A percentile compares a stretch with the other conserved stretches of the same genome.
Conservation (phyloP, 2,888 invertebrate genomes). For the Cactoblastis cactorum region DNA sequence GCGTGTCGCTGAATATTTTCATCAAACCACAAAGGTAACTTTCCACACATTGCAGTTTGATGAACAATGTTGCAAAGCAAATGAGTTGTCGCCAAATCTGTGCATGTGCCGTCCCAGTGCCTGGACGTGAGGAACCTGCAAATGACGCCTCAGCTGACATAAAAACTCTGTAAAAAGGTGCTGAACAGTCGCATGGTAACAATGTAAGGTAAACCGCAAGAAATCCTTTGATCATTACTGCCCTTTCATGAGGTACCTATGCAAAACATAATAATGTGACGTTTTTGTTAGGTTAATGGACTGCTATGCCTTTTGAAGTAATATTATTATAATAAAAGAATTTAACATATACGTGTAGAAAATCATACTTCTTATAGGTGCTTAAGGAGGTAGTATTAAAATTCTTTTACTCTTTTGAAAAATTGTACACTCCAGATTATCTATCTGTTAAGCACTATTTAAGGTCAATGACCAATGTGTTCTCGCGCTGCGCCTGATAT, state of each 20-base stretch:
- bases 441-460: too few relatives aligned
- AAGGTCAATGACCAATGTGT: not conserved
- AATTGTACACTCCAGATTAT: too few relatives aligned
- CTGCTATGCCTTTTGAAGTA: not conserved
- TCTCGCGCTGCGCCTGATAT: not conserved
- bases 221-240: not conserved
- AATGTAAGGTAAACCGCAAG: slow-evolving; percentile 15
- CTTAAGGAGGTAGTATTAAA: too few relatives aligned
- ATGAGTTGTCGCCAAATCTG: slow-evolving; percentile 48
- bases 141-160: slow-evolving; percentile 37
- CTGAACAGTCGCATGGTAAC: slow-evolving; percentile 29
- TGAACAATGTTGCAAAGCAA: slow-evolving; percentile 62
- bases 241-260: not conserved
- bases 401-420: too few relatives aligned
- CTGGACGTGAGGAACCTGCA: slow-evolving; percentile 47
- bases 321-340: too few relatives aligned
- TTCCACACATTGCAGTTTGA: slow-evolving; percentile 51
- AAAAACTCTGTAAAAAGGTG: slow-evolving; percentile 41
- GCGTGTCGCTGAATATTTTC: slow-evolving; percentile 14
- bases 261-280: not conserved
- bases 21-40: slow-evolving; percentile 43
- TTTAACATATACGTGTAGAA: too few relatives aligned
- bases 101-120: slow-evolving; percentile 43
- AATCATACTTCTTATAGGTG: not conserved
- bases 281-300: not conserved